Evolutionary conservation across 1,140 invertebrate species (phyloP), one percentile per base, ranked within the genome.

Genomic region (Zophobas atratus): DNA sequence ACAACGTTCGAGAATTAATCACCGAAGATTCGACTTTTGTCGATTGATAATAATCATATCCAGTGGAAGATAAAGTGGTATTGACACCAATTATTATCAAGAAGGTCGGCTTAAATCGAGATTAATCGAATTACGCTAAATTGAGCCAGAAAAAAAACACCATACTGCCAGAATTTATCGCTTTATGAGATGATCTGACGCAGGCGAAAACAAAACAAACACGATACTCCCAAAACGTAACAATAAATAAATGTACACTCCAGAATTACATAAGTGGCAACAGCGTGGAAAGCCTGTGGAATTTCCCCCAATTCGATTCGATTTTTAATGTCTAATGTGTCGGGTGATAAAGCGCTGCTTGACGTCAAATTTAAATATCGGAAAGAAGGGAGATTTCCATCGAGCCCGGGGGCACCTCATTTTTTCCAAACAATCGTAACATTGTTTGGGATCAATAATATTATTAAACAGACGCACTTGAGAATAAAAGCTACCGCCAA

Each of bases 31-130:
- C 4, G 33, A 36, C 35, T 57, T 57, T 57, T 35, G 55, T 57
- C 32, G 8, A 46, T 8, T 1, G 1, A 55, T 60, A 60, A 60
- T 2, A 67, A 67, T 1, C 41, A 67, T 1, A 5, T 20, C 36
- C n/a, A 33, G 33, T 39, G 8, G 39, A 20, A 41, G 39, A 67
- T 67, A 67, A 67, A 20, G 32, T 67, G 60, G 39, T 67, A 67
- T 67, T 67, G 60, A 67, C 60, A 67, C 60, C 60, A 67, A 43
- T 67, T 41, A 41, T 43, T 67, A 67, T 67, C 60, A 67, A 67
- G 8, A 67, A 67, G 39, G 60, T 67, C 39, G 20, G 20, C 38
- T 43, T 43, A 46, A 36, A 5, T 8, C 6, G 33, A n/a, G 39
- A 60, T 60, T 60, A 60, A 60, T 60, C 36, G 56, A 1, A 20